Base-by-base conservation (phyloP, 1,140 invertebrate species). In the Euwallacea fornicatus region DNA sequence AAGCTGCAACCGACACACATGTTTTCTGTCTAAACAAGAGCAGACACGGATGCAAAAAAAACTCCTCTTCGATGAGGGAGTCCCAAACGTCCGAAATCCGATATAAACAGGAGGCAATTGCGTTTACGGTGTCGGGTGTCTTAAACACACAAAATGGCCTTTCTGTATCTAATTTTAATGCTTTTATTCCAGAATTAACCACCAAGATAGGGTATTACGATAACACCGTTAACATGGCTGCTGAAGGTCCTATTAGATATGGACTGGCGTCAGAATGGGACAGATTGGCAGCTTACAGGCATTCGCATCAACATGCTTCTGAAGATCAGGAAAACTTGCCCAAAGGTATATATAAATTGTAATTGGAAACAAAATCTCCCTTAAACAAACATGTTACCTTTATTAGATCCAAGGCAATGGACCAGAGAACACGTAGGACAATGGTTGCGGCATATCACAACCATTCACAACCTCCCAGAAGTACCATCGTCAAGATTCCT, bases 381-480 rank as follows among this genome's bases (percentile, higher is more conserved):
- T 7, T 21, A 64, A 64, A 46, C 8, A 47, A 63, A 21, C 13
- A 64, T 42, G 0, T 64, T 76, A 71, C 74, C 56, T 75, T 4
- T 85, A 75, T 1, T 83, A 87, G 90, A 92, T 83, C 90, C 90
- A 0, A 81, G 90, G 10, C 85, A 85, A 15, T 92, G 90, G 90
- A 86, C 85, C 41, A 82, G 89, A 0, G 83, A 85, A 15, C 86
- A 92, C 76, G 90, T 91, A 0, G 86, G 85, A 61, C 80, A 83
- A 66, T 92, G 90, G 90, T 77, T 89, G 0, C 81, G 83, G 42
- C 81, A 83, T 71, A 85, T 89, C 77, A 84, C 87, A 0, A 80
- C 83, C 0, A 83, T 85, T 6, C 89, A 90, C 71, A 84, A 85
- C 1, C 81, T 90, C 0, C 87, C 85, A 13, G 82, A 81, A 68